Evolutionary conservation across 1,140 invertebrate genomes (phyloP).

Genomic region (Matsumurasca onukii): DNA sequence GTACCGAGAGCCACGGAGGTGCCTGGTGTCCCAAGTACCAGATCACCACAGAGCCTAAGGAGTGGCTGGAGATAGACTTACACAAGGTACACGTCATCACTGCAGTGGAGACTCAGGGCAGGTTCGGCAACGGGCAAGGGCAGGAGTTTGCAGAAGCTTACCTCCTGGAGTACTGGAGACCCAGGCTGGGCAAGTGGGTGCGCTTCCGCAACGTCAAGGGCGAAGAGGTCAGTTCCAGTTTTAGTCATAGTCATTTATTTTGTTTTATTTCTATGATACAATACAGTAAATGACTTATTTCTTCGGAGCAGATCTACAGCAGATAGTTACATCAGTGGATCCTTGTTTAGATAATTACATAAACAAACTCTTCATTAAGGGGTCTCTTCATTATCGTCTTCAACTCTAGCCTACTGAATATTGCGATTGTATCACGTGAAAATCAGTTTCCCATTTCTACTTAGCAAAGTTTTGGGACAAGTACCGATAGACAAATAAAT

Average conservation of each 20-base stretch:
- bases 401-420: no score
- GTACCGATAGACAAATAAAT: no score
- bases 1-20: conserved; percentile 74
- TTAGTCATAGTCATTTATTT: conserved; percentile 23
- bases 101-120: conserved; percentile 79
- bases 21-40: conserved; percentile 82
- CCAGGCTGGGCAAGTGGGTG: conserved; percentile 68
- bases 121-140: conserved; percentile 83
- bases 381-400: no score
- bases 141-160: conserved; percentile 78
- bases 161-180: conserved; percentile 76
- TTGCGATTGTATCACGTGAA: no score
- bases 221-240: conserved; percentile 59
- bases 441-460: no score
- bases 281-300: background rate
- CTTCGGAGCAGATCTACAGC: no score
- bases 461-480: no score
- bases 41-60: conserved; percentile 67
- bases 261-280: conserved; percentile 1
- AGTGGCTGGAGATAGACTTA: conserved; percentile 81
- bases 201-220: conserved; percentile 67
- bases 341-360: no score
- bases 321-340: no score
- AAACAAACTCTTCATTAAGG: no score
- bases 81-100: conserved; percentile 72